These are phyloP conservation scores for Picus viridis DNA, from an alignment of 2,797 vertebrate genomes.

Conservation along the genomic window DNA sequence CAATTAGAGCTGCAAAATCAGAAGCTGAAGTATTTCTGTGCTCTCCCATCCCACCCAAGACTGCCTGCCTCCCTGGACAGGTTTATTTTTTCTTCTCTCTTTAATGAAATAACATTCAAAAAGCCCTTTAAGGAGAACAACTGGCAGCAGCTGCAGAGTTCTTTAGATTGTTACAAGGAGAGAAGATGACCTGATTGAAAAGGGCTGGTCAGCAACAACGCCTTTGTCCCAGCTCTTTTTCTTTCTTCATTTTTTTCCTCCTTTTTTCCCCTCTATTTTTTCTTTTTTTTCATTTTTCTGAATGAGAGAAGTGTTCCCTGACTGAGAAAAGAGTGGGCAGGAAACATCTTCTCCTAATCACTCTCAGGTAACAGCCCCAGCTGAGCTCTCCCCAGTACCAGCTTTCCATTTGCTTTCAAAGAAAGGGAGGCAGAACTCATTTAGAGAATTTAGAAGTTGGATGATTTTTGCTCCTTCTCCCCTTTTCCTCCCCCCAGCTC, in stretches of 20 bases:
- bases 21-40: conserved; percentile 19
- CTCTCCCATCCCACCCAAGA: conserved; percentile 16
- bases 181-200: conserved; percentile 54
- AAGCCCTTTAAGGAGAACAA: conserved; percentile 53
- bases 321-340: conserved; percentile 35
- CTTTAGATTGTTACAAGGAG: conserved; percentile 36
- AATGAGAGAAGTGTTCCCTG: conserved; percentile 26
- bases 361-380: conserved; percentile 50
- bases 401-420: conserved; percentile 27
- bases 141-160: conserved; percentile 38
- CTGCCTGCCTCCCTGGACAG: background rate
- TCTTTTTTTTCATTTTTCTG: background rate
- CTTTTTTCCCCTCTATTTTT: background rate
- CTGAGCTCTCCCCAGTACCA: conserved; percentile 31
- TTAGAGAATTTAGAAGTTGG: conserved; percentile 18
- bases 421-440: conserved; percentile 8
- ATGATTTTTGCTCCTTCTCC: background rate
- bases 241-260: background rate
- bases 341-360: conserved; percentile 42
- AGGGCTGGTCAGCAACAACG: conserved; percentile 46
- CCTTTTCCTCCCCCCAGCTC: background rate
- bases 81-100: background rate
- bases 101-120: conserved; percentile 53
- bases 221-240: conserved; percentile 10
- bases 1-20: conserved; percentile 35